A percentile compares a stretch with the other conserved stretches of the same genome.
Evolutionary conservation across 2,888 invertebrate species (phyloP).

Genomic region (Plagodis pulveraria): DNA sequence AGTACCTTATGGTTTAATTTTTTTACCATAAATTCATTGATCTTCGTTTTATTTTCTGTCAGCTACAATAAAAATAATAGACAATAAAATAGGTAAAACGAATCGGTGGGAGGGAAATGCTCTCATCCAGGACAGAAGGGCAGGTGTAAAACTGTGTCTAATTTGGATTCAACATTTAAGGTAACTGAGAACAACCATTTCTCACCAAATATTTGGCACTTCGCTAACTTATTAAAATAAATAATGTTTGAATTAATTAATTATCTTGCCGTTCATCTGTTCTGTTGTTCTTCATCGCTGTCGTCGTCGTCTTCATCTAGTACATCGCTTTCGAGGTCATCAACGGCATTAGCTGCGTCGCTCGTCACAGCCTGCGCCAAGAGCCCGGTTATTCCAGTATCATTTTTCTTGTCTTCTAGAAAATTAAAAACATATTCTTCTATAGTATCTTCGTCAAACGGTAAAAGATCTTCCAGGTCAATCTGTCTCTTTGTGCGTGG

Average conservation of each 20-base stretch:
- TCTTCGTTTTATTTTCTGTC: no score
- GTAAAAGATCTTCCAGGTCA: slow-evolving; percentile 71
- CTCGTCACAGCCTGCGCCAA: slow-evolving; percentile 72
- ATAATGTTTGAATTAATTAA: slow-evolving; percentile 9
- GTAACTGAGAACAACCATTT: slow-evolving; percentile 32
- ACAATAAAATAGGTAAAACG: slow-evolving; percentile 1
- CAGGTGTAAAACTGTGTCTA: slow-evolving; percentile 8
- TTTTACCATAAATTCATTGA: no score
- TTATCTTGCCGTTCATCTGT: slow-evolving; percentile 49
- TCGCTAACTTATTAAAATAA: slow-evolving; percentile 37
- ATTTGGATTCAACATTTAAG: slow-evolving; percentile 8
- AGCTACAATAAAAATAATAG: background rate
- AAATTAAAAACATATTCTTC: slow-evolving; percentile 74
- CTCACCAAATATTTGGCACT: slow-evolving; percentile 60
- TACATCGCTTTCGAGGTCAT: slow-evolving; percentile 59
- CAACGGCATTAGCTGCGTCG: slow-evolving; percentile 58
- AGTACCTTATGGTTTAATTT: no score
- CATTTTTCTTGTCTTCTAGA: slow-evolving; percentile 68
- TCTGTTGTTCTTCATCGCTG: slow-evolving; percentile 50
- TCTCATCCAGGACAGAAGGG: slow-evolving; percentile 18
- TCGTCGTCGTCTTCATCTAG: slow-evolving; percentile 48
- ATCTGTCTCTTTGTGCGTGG: slow-evolving; percentile 67
- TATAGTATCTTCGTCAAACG: slow-evolving; percentile 72
- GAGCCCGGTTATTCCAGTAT: slow-evolving; percentile 68
- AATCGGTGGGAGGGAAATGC: slow-evolving; percentile 25